Percentiles rank a stretch among this genome's conserved stretches.
phyloP scores from a whole-genome alignment of 1,140 invertebrate species.

The Bombus ignitus region DNA sequence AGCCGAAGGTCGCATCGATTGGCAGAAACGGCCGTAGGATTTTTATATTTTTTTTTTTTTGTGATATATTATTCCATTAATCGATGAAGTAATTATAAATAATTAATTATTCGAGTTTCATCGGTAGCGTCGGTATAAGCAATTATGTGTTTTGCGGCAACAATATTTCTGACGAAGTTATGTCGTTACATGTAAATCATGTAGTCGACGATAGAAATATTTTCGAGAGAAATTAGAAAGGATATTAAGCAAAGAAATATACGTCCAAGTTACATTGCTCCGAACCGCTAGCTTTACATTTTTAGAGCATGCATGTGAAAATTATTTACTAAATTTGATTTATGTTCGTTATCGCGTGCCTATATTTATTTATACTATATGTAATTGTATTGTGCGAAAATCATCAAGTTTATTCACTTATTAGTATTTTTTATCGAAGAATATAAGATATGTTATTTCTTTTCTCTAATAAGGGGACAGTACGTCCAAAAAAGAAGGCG shows the following conservation, averaged over 20 bases:
- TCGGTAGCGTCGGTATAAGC: background rate
- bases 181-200: constrained; percentile 1
- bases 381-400: background rate
- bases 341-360: constrained; percentile 4
- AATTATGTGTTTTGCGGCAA: constrained; percentile 19
- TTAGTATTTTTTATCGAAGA: background rate
- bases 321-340: background rate
- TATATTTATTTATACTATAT: constrained; percentile 24
- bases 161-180: constrained; percentile 44
- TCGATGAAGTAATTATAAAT: constrained; percentile 38
- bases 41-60: constrained; percentile 33
- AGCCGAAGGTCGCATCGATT: constrained; percentile 16
- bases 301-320: background rate
- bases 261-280: constrained; percentile 50
- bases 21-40: constrained; percentile 12
- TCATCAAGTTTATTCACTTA: background rate
- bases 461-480: background rate
- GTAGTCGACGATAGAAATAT: constrained; percentile 36
- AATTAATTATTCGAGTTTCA: constrained; percentile 29
- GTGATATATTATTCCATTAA: constrained; percentile 40
- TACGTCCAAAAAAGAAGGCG: background rate
- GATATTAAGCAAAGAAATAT: background rate
- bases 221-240: constrained; percentile 11
- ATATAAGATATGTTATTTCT: background rate
- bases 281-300: background rate